Conservation (phyloP, 2,888 invertebrate species). For the Cerastis leucographa region DNA sequence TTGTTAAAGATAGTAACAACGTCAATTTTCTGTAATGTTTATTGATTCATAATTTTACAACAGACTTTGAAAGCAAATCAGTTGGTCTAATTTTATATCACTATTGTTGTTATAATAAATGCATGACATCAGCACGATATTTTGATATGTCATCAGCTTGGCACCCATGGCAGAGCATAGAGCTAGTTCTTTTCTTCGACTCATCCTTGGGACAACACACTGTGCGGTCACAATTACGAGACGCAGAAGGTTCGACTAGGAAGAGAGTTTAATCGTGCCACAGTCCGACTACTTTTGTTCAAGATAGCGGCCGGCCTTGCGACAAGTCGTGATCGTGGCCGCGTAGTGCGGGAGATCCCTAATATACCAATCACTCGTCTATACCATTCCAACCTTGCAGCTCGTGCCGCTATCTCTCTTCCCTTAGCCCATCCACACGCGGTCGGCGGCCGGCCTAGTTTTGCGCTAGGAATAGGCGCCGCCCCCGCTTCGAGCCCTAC, state of each 20-base stretch:
- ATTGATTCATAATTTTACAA: background rate
- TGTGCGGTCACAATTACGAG: background rate
- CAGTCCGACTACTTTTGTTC: background rate
- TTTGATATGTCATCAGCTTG: background rate
- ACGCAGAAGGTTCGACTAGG: background rate
- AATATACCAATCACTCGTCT: background rate
- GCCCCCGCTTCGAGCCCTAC: slow-evolving; percentile 86
- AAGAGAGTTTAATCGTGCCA: background rate
- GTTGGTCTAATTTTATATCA: background rate
- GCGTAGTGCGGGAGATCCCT: background rate
- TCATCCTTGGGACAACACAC: background rate
- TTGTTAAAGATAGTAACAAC: background rate
- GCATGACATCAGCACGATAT: background rate
- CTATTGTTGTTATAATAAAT: background rate
- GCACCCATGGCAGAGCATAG: background rate
- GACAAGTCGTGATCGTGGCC: background rate
- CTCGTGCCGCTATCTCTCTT: slow-evolving; percentile 46
- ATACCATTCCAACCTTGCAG: slow-evolving; percentile 12
- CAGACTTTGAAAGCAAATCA: background rate
- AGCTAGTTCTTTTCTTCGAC: no score
- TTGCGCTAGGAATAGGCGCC: slow-evolving; percentile 89
- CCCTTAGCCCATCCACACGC: slow-evolving; percentile 69
- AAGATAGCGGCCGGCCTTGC: no score
- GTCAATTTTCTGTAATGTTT: no score
- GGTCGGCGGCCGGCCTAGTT: slow-evolving; percentile 90